Evolutionary conservation across 2,113 vertebrate genomes (phyloP), one percentile per base, ranked within the genome.

Genomic region (Spermophilus dauricus): DNA sequence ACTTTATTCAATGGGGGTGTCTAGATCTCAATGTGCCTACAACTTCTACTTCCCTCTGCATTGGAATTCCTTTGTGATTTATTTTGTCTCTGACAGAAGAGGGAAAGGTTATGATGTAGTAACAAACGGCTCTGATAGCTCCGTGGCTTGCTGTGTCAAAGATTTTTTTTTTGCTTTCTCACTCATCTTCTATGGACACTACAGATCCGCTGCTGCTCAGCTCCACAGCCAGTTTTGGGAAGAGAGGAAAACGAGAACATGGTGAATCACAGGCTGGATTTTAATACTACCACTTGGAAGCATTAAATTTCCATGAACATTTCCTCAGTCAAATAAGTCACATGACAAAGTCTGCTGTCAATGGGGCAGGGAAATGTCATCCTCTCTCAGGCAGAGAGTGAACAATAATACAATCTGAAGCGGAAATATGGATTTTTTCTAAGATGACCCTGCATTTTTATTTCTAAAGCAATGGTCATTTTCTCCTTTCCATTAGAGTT

Each of bases 361-460:
- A 0, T 18, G 34, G 5, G 9, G 5, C 30, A 0, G n/a, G 51
- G 3, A 69, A 45, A 17, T 45, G 22, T 0, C 30, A 22, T 51
- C 30, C 37, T 77, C 20, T 76, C 34, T 20, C 3, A 17, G 30
- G 24, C 30, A 42, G 45, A 56, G 8, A 22, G 39, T 75, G 24
- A 89, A 32, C 34, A 81, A 53, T 17, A 34, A 14, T 16, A 53
- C 2, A 37, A 45, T 34, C 58, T 48, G 28, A 86, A 81, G 56
- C 69, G 70, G 24, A 39, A 20, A 26, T 51, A 26, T 1, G 4
- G 12, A 20, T 53, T n/a, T 84, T 51, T 75, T 89, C 61, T 51
- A 34, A 72, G 63, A 61, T 51, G 56, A 93, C 1, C 81, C 13
- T n/a, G 76, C 28, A 8, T 28, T 76, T 83, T 86, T 48, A 83